These are phyloP conservation scores for Ectobius pallidus DNA, from an alignment of 2,888 invertebrate species.

Conservation along the genomic window DNA sequence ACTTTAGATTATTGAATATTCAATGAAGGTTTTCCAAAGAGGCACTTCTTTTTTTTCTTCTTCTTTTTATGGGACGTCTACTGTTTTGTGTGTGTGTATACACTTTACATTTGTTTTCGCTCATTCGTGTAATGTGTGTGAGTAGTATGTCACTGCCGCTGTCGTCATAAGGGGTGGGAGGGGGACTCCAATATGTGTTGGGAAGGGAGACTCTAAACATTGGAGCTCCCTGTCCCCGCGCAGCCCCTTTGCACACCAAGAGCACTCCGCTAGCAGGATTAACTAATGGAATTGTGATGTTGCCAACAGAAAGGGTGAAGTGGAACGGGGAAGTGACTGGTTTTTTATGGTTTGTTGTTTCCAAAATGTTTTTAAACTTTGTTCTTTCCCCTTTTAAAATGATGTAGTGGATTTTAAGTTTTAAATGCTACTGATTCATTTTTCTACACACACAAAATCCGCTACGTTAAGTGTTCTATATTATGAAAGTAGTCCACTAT, in stretches of 20 bases:
- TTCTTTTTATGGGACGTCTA: slow-evolving; percentile 16
- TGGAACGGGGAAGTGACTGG: neutral
- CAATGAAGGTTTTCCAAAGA: slow-evolving; percentile 31
- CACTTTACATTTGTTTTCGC: slow-evolving; percentile 28
- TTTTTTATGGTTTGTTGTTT: neutral
- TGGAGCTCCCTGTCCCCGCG: no score
- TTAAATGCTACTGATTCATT: no score
- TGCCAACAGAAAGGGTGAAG: neutral
- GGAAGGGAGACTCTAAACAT: no score
- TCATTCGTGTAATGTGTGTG: slow-evolving; percentile 21
- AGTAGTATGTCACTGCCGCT: neutral
- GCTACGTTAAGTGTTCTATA: no score
- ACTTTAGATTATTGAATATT: slow-evolving; percentile 36
- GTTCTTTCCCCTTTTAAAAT: no score
- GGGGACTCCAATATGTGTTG: neutral
- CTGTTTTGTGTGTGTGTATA: slow-evolving; percentile 22
- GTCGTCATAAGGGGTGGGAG: neutral
- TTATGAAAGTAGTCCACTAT: no score
- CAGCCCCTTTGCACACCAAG: neutral
- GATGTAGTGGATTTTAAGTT: no score
- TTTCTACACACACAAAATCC: no score
- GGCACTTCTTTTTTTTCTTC: neutral
- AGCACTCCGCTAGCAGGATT: slow-evolving; percentile 27
- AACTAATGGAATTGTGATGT: slow-evolving; percentile 39
- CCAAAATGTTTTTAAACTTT: no score